Evolutionary conservation across 2,797 vertebrate species (phyloP).

Genomic region (Gymnothorax javanicus): DNA sequence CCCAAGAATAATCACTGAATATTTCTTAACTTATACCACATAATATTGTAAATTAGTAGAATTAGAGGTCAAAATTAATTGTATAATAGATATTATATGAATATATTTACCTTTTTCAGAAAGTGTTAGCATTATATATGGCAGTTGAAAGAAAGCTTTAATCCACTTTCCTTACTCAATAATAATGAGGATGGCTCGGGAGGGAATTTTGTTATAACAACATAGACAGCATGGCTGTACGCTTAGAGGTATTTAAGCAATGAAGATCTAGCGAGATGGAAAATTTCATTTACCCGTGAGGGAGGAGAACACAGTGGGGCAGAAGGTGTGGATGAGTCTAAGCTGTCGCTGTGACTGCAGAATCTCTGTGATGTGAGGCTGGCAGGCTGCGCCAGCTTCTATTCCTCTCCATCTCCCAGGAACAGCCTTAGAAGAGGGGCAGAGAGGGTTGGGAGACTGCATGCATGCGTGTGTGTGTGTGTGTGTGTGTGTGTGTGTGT

Average conservation of each 20-base stretch:
- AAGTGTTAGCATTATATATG: constrained; percentile 26
- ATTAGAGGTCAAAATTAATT: constrained; percentile 24
- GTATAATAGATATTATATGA: constrained; percentile 27
- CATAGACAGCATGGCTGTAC: constrained; percentile 24
- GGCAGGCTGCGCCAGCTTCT: neutral
- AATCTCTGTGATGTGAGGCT: neutral
- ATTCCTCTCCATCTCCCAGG: constrained; percentile 69
- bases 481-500: neutral
- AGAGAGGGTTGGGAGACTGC: constrained; percentile 24
- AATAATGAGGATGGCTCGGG: constrained; percentile 31
- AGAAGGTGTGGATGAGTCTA: constrained; percentile 19
- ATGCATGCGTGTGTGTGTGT: neutral
- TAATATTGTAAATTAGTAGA: constrained; percentile 16
- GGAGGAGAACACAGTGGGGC: constrained; percentile 20
- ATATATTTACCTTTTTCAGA: constrained; percentile 22
- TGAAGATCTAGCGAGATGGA: constrained; percentile 28
- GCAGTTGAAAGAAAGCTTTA: constrained; percentile 29
- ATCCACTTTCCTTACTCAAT: constrained; percentile 32
- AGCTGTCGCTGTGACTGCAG: constrained; percentile 12
- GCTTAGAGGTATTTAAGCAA: constrained; percentile 32
- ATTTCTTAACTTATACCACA: constrained; percentile 8
- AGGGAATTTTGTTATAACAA: constrained; percentile 32
- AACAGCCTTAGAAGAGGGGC: constrained; percentile 65
- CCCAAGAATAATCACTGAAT: constrained; percentile 28
- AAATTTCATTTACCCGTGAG: constrained; percentile 30